Evolutionary conservation across 2,113 vertebrate genomes (phyloP).

Genomic region (Seriola rivoliana): DNA sequence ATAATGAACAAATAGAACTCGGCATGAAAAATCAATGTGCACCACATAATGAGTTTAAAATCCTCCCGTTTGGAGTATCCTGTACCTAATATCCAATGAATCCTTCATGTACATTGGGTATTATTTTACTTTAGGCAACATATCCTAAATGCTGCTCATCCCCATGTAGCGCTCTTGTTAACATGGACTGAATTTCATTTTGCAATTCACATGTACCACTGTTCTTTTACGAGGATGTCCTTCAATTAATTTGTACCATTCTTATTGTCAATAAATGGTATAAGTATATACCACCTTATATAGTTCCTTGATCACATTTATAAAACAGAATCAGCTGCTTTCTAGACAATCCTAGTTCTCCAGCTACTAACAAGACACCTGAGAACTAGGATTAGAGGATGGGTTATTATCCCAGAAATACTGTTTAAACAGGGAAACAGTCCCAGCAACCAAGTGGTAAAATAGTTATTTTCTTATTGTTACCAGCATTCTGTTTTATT

Average conservation of each 20-base stretch:
- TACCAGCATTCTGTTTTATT: neutral
- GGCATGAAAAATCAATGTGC: conserved; percentile 1
- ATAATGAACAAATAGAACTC: conserved; percentile 7
- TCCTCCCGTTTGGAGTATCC: neutral
- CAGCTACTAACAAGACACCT: neutral
- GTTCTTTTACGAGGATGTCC: neutral
- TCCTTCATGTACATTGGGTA: neutral
- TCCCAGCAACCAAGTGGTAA: too few relatives aligned
- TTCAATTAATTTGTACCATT: too few relatives aligned
- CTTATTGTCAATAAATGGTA: too few relatives aligned
- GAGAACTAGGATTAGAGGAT: neutral
- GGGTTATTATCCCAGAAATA: neutral
- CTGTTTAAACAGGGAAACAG: neutral
- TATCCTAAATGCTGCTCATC: neutral
- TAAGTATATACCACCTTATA: neutral
- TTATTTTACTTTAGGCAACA: neutral
- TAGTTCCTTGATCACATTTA: too few relatives aligned
- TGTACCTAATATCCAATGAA: neutral
- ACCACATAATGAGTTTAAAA: neutral
- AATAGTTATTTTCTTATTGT: too few relatives aligned
- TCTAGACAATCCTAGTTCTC: too few relatives aligned
- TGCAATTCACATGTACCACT: neutral
- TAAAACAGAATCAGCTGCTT: too few relatives aligned
- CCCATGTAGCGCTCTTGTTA: neutral
- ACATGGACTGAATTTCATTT: neutral